These are phyloP conservation scores for Zoroaster sp. DNA, from an alignment of 53 echinoderm and acorn worm genomes.

Conservation along the genomic window DNA sequence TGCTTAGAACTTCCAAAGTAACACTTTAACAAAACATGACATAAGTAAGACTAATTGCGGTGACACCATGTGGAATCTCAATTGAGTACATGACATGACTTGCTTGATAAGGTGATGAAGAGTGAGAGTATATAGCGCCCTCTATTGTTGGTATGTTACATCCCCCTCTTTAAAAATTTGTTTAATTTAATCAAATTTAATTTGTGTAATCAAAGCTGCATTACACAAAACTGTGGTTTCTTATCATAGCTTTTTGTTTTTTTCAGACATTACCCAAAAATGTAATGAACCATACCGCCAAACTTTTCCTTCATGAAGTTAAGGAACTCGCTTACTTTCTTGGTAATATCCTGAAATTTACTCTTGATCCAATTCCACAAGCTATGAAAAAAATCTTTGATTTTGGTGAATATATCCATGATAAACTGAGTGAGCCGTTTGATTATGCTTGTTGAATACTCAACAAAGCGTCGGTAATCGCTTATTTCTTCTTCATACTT, in stretches of 20 bases:
- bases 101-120: too few relatives aligned
- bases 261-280: background rate
- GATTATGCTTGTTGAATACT: background rate
- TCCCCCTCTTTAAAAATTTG: too few relatives aligned
- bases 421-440: conserved; percentile 12
- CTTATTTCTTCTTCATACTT: background rate
- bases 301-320: background rate
- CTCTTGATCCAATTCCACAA: conserved; percentile 34
- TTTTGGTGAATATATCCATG: background rate
- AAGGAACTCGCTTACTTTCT: background rate
- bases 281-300: conserved; percentile 1
- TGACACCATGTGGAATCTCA: too few relatives aligned
- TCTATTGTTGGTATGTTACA: too few relatives aligned
- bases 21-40: too few relatives aligned
- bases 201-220: too few relatives aligned
- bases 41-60: too few relatives aligned
- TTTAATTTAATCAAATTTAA: too few relatives aligned
- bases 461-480: background rate
- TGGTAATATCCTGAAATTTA: background rate
- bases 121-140: too few relatives aligned
- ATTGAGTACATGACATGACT: too few relatives aligned
- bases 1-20: too few relatives aligned
- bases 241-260: background rate
- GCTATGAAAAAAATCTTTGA: conserved; percentile 32
- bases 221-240: too few relatives aligned